These are phyloP conservation scores for Drosophila meridionalis DNA, from an alignment of 2,888 invertebrate species.

Conservation along the genomic window DNA sequence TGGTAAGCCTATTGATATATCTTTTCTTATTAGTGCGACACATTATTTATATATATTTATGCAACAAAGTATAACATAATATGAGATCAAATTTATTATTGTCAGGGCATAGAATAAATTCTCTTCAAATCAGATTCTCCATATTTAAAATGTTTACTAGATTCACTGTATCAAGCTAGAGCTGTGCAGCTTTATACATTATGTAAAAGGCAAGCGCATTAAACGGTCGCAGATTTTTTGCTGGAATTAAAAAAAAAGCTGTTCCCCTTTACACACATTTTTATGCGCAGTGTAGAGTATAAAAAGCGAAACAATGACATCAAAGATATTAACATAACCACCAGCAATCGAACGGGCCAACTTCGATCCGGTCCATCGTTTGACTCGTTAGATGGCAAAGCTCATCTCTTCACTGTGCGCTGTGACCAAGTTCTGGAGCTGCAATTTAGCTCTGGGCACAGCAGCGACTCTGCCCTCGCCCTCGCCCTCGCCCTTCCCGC, in stretches of 20 bases:
- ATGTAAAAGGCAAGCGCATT: background rate
- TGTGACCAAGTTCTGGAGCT: conserved; percentile 72
- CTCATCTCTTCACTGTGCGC: conserved; percentile 49
- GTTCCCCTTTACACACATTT: conserved; percentile 19
- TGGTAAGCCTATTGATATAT: conserved; percentile 86
- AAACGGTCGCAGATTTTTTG: background rate
- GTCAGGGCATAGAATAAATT: background rate
- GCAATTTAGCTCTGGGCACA: conserved; percentile 65
- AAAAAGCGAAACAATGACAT: conserved; percentile 35
- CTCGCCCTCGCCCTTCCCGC: conserved; percentile 11
- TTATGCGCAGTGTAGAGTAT: conserved; percentile 21
- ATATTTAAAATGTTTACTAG: background rate
- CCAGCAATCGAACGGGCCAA: conserved; percentile 47
- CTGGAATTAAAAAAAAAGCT: conserved; percentile 3
- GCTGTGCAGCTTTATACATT: background rate
- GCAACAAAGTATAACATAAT: no score
- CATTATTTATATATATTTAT: no score
- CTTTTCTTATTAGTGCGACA: no score
- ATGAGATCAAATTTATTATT: no score
- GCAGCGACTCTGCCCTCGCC: conserved; percentile 22
- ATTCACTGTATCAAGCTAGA: background rate
- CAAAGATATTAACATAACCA: conserved; percentile 73
- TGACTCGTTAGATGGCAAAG: conserved; percentile 73
- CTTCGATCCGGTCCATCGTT: conserved; percentile 67
- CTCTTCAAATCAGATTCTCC: background rate